These are phyloP conservation scores for Lissocephala sabroskyi DNA, from an alignment of 2,888 invertebrate genomes.

Conservation along the genomic window DNA sequence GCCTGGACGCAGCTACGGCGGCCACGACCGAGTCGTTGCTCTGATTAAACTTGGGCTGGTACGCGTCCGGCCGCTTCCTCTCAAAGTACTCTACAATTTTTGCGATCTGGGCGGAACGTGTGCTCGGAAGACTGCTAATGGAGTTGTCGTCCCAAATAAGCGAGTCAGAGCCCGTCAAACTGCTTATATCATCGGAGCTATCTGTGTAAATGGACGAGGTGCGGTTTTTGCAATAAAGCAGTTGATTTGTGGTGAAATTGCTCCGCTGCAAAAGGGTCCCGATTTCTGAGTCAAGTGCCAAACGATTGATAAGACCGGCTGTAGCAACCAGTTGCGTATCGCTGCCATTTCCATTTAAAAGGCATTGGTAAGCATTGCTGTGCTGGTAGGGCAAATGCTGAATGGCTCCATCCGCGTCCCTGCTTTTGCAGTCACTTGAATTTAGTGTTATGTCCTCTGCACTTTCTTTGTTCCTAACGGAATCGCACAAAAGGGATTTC, in stretches of 20 bases:
- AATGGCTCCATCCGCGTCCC: too few species aligned
- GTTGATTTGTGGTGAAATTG: constrained; percentile 73
- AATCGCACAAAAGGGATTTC: too few species aligned
- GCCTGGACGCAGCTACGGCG: constrained; percentile 68
- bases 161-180: constrained; percentile 84
- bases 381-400: too few species aligned
- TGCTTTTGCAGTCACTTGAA: too few species aligned
- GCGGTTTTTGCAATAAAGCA: constrained; percentile 77
- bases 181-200: constrained; percentile 89
- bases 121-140: constrained; percentile 74
- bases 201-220: constrained; percentile 90
- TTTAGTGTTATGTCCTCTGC: too few species aligned
- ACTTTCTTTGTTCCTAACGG: too few species aligned
- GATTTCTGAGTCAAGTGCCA: constrained; percentile 73
- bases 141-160: constrained; percentile 81
- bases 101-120: constrained; percentile 81
- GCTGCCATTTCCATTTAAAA: constrained; percentile 59
- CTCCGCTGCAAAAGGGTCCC: constrained; percentile 72
- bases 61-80: constrained; percentile 77
- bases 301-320: constrained; percentile 73
- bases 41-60: constrained; percentile 46
- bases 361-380: too few species aligned
- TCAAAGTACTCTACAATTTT: constrained; percentile 93
- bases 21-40: constrained; percentile 61
- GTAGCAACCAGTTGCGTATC: constrained; percentile 68